Conservation (phyloP, 2,797 vertebrate species). For the Malurus leucopterus region DNA sequence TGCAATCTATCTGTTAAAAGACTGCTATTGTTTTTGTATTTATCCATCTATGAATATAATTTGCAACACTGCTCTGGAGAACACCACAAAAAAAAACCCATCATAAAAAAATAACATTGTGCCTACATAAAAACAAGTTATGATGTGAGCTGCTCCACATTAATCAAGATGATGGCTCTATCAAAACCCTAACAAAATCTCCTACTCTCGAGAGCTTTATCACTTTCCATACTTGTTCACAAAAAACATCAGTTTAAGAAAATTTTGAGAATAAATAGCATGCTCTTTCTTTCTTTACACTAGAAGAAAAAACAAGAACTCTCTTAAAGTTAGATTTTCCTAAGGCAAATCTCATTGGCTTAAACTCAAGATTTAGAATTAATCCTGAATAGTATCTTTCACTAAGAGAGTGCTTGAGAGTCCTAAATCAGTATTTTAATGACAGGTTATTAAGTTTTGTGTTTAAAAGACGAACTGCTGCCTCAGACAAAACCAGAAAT, state of each 20-base stretch:
- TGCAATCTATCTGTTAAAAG: not conserved
- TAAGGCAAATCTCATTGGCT: not conserved
- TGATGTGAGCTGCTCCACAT: not conserved
- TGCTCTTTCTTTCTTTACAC: not conserved
- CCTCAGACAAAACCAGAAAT: not conserved
- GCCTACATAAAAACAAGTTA: not conserved
- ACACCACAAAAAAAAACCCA: fast-evolving
- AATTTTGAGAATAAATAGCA: not conserved
- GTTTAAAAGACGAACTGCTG: not conserved
- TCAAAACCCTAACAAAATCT: not conserved
- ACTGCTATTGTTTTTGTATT: not conserved
- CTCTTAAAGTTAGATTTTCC: not conserved
- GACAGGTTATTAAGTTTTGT: not conserved
- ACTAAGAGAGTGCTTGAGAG: not conserved
- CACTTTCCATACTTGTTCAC: not conserved
- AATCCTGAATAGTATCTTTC: not conserved
- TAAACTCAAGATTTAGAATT: not conserved
- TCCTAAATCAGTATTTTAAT: not conserved
- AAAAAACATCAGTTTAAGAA: not conserved
- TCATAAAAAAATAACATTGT: not conserved
- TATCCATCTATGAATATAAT: not conserved
- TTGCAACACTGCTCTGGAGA: not conserved
- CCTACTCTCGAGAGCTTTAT: not conserved
- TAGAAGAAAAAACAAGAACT: not conserved
- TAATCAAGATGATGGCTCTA: not conserved